Evolutionary conservation across 2,797 vertebrate species (phyloP).

Genomic region (Eulemur mongoz): DNA sequence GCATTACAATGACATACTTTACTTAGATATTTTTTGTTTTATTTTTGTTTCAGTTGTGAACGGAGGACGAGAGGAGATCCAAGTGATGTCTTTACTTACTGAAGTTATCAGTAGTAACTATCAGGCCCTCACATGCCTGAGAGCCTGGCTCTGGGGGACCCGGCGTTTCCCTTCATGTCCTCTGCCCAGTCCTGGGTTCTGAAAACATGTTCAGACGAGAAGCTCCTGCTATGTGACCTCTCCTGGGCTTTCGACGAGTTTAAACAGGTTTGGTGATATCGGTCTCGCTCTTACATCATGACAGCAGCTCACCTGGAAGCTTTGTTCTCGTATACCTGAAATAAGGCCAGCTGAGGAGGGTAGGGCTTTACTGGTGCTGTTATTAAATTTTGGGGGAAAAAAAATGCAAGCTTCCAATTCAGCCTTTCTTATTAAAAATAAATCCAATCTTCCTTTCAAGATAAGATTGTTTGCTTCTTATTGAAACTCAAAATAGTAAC

Average conservation of each 20-base stretch:
- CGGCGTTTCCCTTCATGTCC: neutral
- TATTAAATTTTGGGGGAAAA: slow-evolving; percentile 55
- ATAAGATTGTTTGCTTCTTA: slow-evolving; percentile 63
- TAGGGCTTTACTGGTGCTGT: slow-evolving; percentile 50
- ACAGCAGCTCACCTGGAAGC: neutral
- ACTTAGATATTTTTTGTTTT: neutral
- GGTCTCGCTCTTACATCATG: neutral
- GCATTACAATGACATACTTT: neutral
- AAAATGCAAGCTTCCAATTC: slow-evolving; percentile 64
- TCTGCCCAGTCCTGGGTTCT: neutral
- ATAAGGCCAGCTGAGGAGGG: slow-evolving; percentile 45
- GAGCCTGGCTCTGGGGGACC: neutral
- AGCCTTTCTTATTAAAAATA: slow-evolving; percentile 63
- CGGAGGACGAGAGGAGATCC: neutral
- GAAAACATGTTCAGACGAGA: neutral
- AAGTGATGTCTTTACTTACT: neutral
- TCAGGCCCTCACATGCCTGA: neutral
- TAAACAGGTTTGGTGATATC: neutral
- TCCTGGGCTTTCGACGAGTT: neutral
- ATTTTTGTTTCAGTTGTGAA: slow-evolving; percentile 14
- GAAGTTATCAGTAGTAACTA: neutral
- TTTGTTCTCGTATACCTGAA: neutral
- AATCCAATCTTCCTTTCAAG: slow-evolving; percentile 52
- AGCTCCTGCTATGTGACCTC: neutral
- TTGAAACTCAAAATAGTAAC: slow-evolving; percentile 51